Evolutionary conservation across 2,888 invertebrate genomes (phyloP).

Genomic region (Diplolepis rosae): DNA sequence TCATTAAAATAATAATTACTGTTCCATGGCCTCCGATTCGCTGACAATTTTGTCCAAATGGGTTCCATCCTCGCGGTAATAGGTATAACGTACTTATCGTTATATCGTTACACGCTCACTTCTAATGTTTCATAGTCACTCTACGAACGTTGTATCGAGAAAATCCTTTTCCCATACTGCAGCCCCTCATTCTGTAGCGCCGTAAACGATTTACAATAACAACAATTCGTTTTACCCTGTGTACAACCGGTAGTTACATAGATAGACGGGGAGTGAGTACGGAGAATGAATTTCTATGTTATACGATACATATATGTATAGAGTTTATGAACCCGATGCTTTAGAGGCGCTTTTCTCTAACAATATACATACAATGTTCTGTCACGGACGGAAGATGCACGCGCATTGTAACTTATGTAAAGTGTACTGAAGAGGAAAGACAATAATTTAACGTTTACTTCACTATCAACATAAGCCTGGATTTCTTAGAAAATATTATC

Average conservation of each 20-base stretch:
- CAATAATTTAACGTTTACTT: slow-evolving; percentile 22
- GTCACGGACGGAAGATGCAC: slow-evolving; percentile 30
- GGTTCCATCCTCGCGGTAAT: slow-evolving; percentile 16
- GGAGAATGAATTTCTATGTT: slow-evolving; percentile 9
- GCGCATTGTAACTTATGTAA: slow-evolving; percentile 28
- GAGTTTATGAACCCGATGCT: slow-evolving; percentile 30
- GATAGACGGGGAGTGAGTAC: slow-evolving; percentile 15
- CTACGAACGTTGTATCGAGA: neutral
- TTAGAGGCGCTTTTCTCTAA: slow-evolving; percentile 28
- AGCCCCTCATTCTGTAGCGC: slow-evolving; percentile 1
- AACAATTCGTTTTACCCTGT: slow-evolving; percentile 42
- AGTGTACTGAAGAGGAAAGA: slow-evolving; percentile 19
- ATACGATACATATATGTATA: slow-evolving; percentile 11
- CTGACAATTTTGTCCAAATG: slow-evolving; percentile 12
- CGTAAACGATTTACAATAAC: slow-evolving; percentile 31
- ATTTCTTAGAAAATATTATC: slow-evolving; percentile 15
- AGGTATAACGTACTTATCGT: slow-evolving; percentile 28
- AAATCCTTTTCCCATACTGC: neutral
- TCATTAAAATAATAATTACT: slow-evolving; percentile 19
- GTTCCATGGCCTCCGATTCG: slow-evolving; percentile 8
- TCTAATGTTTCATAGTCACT: slow-evolving; percentile 26
- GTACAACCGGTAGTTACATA: slow-evolving; percentile 39
- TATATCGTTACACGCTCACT: slow-evolving; percentile 29
- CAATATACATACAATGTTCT: slow-evolving; percentile 26
- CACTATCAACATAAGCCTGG: slow-evolving; percentile 8